Conservation (phyloP, 2,888 invertebrate genomes). For the Ischnura elegans region DNA sequence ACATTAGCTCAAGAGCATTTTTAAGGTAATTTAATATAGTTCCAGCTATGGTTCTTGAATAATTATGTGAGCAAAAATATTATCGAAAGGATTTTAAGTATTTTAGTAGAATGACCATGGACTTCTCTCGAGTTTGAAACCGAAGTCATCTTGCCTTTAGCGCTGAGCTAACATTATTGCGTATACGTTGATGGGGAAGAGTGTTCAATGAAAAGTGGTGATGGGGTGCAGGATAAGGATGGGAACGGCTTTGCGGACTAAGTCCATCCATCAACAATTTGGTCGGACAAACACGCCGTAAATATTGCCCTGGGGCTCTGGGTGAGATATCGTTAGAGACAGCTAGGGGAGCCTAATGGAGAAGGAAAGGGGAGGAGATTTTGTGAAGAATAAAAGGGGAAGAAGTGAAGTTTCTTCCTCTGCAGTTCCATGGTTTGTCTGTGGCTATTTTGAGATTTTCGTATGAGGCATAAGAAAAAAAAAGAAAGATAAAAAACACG, state of each 20-base stretch:
- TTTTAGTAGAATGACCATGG: too few relatives aligned
- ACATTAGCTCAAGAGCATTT: too few relatives aligned
- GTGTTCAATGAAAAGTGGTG: neutral
- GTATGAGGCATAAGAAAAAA: neutral
- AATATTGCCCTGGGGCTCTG: neutral
- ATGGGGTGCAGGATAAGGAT: neutral
- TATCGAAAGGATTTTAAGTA: too few relatives aligned
- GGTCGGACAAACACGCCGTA: slow-evolving; percentile 40
- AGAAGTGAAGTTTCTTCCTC: neutral
- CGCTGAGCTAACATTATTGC: neutral
- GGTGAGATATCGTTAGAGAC: neutral
- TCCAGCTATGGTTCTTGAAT: too few relatives aligned
- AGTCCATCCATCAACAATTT: slow-evolving; percentile 51
- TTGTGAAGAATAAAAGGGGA: neutral
- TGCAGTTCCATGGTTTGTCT: neutral
- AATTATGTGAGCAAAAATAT: too few relatives aligned
- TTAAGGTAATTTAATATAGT: too few relatives aligned
- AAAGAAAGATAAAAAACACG: too few relatives aligned
- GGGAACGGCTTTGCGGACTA: neutral
- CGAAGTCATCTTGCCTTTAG: too few relatives aligned
- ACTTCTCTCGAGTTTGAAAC: too few relatives aligned
- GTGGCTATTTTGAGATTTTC: neutral
- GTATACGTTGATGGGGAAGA: neutral
- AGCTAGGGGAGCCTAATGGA: neutral
- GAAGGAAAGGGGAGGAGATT: neutral